phyloP scores from a whole-genome alignment of 1,140 invertebrate genomes.

The Popillia japonica region DNA sequence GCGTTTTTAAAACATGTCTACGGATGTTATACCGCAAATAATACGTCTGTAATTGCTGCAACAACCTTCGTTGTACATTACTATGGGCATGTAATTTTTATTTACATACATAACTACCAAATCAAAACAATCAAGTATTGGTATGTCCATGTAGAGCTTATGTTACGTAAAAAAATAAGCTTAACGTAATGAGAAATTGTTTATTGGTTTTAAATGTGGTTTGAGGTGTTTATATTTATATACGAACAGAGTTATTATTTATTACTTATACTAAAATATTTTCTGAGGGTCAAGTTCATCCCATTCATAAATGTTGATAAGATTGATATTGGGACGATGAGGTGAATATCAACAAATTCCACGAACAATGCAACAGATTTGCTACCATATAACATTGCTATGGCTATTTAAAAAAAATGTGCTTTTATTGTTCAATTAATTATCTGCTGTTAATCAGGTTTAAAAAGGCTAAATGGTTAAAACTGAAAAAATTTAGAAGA shows the following conservation, averaged over 20 bases:
- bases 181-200: not conserved
- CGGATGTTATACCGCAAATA: not conserved
- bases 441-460: too few relatives aligned
- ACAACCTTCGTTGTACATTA: not conserved
- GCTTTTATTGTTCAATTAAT: too few relatives aligned
- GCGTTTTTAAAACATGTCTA: too few relatives aligned
- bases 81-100: constrained; percentile 1
- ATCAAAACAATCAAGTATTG: not conserved
- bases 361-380: too few relatives aligned
- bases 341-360: not conserved
- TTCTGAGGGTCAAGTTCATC: not conserved
- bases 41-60: not conserved
- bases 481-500: too few relatives aligned
- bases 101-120: not conserved
- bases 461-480: too few relatives aligned
- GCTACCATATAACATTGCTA: too few relatives aligned
- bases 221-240: not conserved
- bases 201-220: not conserved
- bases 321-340: not conserved
- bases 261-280: not conserved
- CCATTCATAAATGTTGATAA: too few relatives aligned
- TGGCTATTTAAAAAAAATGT: too few relatives aligned
- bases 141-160: not conserved
- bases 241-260: too few relatives aligned
- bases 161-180: not conserved